Conservation (phyloP, 2,797 vertebrate species). For the Chaunax sp. region DNA sequence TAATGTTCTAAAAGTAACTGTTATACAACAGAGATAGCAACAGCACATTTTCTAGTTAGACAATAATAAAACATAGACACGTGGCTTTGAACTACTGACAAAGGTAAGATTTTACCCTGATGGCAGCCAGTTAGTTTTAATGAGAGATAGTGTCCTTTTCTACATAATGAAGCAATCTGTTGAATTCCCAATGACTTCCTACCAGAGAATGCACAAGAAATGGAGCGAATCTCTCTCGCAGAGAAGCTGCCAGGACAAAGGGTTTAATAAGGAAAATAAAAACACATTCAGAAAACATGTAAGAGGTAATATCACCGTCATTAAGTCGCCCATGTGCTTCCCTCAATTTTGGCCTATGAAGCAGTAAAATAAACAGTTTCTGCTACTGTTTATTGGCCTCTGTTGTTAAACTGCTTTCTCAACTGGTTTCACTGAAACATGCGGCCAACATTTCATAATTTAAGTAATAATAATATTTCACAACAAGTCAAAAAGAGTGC, state of each 20-base stretch:
- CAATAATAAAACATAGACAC: slow-evolving; percentile 2
- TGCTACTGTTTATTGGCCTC: not conserved
- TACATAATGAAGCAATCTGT: slow-evolving; percentile 4
- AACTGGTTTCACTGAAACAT: not conserved
- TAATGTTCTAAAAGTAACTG: not conserved
- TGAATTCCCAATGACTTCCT: slow-evolving; percentile 11
- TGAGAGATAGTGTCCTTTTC: slow-evolving; percentile 3
- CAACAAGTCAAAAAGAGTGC: not conserved
- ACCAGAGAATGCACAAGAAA: slow-evolving; percentile 9
- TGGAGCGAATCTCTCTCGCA: slow-evolving; percentile 4
- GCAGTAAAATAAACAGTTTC: not conserved
- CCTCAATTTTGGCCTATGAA: no score
- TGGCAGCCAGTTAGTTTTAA: slow-evolving; percentile 27
- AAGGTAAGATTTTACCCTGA: slow-evolving; percentile 5
- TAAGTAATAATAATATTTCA: not conserved
- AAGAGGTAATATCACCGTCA: not conserved
- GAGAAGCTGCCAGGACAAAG: not conserved
- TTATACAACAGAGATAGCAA: not conserved
- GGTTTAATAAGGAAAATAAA: not conserved
- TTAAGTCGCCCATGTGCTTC: not conserved
- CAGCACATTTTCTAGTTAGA: not conserved
- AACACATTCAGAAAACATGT: not conserved
- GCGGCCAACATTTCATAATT: not conserved
- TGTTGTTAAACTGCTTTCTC: not conserved
- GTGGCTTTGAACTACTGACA: not conserved